Conservation (phyloP, 2,888 invertebrate species). For the Drosophila phalerata region DNA sequence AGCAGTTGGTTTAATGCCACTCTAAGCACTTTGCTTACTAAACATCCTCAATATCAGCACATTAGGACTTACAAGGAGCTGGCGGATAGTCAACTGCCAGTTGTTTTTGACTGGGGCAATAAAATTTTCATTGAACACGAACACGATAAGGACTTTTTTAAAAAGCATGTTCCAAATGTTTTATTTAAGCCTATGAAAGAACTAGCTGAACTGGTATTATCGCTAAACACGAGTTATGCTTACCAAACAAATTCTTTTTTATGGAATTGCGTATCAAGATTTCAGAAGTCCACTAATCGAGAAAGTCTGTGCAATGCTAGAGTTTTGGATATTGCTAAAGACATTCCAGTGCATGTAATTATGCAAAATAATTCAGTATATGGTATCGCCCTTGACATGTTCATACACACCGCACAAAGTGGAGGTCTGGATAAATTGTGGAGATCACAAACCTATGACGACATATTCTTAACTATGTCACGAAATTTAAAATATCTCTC, state of each 20-base stretch:
- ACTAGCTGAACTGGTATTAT: slow-evolving; percentile 2
- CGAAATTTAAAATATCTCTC: neutral
- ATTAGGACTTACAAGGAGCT: neutral
- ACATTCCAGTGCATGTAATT: slow-evolving; percentile 7
- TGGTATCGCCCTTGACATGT: slow-evolving; percentile 24
- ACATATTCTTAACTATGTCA: neutral
- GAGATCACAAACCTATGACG: neutral
- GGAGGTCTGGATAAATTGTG: neutral
- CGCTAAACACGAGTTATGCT: slow-evolving; percentile 50
- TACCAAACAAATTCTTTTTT: slow-evolving; percentile 9
- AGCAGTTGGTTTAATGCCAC: slow-evolving; percentile 2
- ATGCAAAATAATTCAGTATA: slow-evolving; percentile 51
- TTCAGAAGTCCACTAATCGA: slow-evolving; percentile 19
- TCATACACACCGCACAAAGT: slow-evolving; percentile 2
- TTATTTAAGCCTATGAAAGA: neutral
- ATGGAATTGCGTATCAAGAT: neutral
- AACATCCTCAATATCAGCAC: neutral
- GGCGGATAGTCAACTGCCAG: neutral
- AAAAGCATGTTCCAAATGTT: neutral
- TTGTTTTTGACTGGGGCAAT: neutral
- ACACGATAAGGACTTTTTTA: slow-evolving; percentile 12
- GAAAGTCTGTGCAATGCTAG: slow-evolving; percentile 32
- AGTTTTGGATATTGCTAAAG: neutral
- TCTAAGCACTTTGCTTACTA: slow-evolving; percentile 8
- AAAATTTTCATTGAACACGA: neutral